These are phyloP conservation scores for Drosophila malerkotliana DNA, from an alignment of 1,140 invertebrate genomes.

Conservation along the genomic window DNA sequence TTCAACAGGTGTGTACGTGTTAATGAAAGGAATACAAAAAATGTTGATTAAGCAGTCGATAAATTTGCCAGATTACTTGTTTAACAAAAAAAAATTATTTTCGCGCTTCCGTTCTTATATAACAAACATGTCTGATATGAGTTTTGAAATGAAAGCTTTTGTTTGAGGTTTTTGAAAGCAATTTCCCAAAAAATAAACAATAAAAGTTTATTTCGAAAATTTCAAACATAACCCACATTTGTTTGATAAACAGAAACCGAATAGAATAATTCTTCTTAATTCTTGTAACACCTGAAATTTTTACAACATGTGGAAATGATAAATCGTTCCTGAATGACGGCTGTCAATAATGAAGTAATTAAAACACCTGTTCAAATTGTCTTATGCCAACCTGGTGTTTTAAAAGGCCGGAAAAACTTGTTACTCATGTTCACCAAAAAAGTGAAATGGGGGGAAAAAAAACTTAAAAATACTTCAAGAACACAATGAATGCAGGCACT, in stretches of 20 bases:
- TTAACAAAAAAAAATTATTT: background rate
- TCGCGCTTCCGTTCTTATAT: conserved; percentile 20
- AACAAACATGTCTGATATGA: background rate
- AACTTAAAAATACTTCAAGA: conserved; percentile 27
- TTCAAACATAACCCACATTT: conserved; percentile 5
- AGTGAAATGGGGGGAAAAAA: background rate
- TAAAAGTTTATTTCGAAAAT: background rate
- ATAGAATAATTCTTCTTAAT: conserved; percentile 1
- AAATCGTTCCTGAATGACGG: conserved; percentile 11
- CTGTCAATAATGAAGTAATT: conserved; percentile 3
- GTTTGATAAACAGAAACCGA: background rate
- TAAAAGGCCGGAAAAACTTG: conserved; percentile 8
- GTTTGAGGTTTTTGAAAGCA: background rate
- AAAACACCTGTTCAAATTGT: conserved; percentile 35
- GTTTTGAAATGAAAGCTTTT: background rate
- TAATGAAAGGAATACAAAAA: conserved; percentile 28
- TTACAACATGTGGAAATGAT: conserved; percentile 4
- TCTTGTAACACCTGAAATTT: conserved; percentile 7
- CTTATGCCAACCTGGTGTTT: conserved; percentile 4
- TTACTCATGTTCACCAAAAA: conserved; percentile 1
- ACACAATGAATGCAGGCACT: conserved; percentile 55
- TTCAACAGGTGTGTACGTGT: conserved; percentile 50
- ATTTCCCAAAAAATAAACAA: background rate
- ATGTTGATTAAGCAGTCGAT: conserved; percentile 36
- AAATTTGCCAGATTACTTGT: conserved; percentile 27